Percentiles rank a stretch among this genome's conserved stretches.
phyloP scores from a whole-genome alignment of 2,797 vertebrate species.

The Cheirogaleus major region DNA sequence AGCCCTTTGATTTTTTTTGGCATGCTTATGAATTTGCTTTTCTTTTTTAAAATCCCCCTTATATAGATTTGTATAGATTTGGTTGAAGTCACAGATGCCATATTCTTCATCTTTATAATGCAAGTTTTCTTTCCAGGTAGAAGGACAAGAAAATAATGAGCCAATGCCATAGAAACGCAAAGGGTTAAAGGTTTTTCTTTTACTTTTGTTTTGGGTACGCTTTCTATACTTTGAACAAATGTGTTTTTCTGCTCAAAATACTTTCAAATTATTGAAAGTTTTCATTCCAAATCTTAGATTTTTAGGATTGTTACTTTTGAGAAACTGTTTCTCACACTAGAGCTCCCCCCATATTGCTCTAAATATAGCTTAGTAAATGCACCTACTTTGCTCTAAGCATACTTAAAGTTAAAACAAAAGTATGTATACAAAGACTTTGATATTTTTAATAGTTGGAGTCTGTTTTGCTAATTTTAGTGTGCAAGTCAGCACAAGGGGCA shows the following conservation, averaged over 20 bases:
- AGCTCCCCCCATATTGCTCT: conserved; percentile 62
- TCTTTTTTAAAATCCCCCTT: conserved; percentile 84
- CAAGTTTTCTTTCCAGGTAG: conserved; percentile 92
- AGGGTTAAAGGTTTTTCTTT: conserved; percentile 92
- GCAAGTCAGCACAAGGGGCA: conserved; percentile 84
- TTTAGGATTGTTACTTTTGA: conserved; percentile 85
- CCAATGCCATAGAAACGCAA: conserved; percentile 92
- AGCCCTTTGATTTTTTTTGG: conserved; percentile 90
- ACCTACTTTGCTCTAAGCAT: conserved; percentile 85
- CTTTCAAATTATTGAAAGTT: conserved; percentile 85
- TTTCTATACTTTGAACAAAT: conserved; percentile 85
- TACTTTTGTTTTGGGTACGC: conserved; percentile 90
- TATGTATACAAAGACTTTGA: conserved; percentile 81
- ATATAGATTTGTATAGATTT: conserved; percentile 85
- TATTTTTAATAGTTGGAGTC: conserved; percentile 86
- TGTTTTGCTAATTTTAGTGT: conserved; percentile 86
- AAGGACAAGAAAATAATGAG: conserved; percentile 91
- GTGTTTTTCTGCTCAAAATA: conserved; percentile 86
- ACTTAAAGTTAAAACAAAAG: conserved; percentile 82
- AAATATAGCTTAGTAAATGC: conserved; percentile 82
- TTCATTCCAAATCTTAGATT: conserved; percentile 81
- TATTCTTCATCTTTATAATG: conserved; percentile 90
- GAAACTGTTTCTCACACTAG: conserved; percentile 80
- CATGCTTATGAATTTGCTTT: conserved; percentile 89
- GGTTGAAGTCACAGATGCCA: conserved; percentile 88